Base-by-base conservation (phyloP, 2,888 invertebrate genomes). In the Agonum fuliginosum region DNA sequence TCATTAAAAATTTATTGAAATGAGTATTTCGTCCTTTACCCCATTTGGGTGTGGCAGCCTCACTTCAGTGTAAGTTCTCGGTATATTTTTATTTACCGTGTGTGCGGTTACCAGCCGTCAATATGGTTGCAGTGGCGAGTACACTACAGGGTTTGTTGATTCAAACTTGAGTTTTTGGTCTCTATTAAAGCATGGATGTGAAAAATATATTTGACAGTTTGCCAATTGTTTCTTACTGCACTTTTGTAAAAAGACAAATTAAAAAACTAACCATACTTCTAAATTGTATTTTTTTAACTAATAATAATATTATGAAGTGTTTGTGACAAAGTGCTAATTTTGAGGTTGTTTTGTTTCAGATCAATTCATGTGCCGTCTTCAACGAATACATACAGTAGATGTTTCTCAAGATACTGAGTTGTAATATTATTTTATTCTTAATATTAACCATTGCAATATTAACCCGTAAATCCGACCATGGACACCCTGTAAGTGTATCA, bases 401-500 rank as follows among this genome's bases (percentile, higher is more conserved):
- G 85, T 82, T 86, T 82, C 81, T 84, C 83, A 81, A 84, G 85
- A 83, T 85, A 85, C 81, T 86, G 67, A 75, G 20, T 41, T 43
- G 19, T 73, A 74, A 24, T 43, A 24, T 46, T 62, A 62, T 75
- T 17, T 43, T 75, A 48, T 70, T 46, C 14, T 70, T 70, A 27
- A 46, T 46, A 46, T 70, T 70, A 41, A 62, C 27, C 34, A n/a
- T 20, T 70, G 70, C 70, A 70, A 70, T 70, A 70, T 70, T 70
- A 70, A 70, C 70, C 10, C 12, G 10, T 54, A 24, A 20, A 22
- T 24, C 10, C 37, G 41, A 37, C n/a, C n/a, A n/a, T n/a, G n/a
- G n/a, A 67, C 65, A 65, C 12, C 24, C 67, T 67, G 67, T 41
- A 67, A 67, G 67, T 62, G 58, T 27, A 17, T 17, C 24, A 67